These are phyloP conservation scores for Dryobotodes eremita DNA, from an alignment of 2,888 invertebrate species.

Conservation along the genomic window DNA sequence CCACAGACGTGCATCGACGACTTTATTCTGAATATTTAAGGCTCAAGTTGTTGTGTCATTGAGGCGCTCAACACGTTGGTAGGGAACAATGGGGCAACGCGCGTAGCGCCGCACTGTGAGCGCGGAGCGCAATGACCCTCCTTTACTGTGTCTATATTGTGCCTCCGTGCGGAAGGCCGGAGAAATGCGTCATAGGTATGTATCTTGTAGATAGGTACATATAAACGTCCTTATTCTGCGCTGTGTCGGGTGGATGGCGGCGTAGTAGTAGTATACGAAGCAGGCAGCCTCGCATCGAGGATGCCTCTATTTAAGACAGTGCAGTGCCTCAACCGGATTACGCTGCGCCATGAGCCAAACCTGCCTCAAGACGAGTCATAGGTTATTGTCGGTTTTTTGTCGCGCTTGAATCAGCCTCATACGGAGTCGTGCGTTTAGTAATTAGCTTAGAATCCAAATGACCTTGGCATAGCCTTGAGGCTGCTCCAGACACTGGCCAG, in stretches of 20 bases:
- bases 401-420: neutral
- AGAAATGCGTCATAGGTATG: neutral
- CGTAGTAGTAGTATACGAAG: no score
- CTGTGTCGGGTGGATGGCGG: neutral
- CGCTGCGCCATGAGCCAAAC: neutral
- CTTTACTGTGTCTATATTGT: neutral
- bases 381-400: neutral
- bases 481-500: neutral
- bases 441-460: neutral
- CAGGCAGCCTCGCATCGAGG: neutral
- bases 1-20: neutral
- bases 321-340: neutral
- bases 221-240: neutral
- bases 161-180: neutral
- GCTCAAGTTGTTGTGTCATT: slow-evolving; percentile 3
- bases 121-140: slow-evolving; percentile 9
- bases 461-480: neutral
- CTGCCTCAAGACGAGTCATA: no score
- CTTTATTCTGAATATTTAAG: slow-evolving; percentile 1
- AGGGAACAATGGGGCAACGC: neutral
- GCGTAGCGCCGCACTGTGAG: neutral
- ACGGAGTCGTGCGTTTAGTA: no score
- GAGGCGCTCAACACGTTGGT: neutral
- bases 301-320: neutral
- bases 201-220: neutral